Conservation (phyloP, 1,140 invertebrate species). For the Psilanteris sp. region DNA sequence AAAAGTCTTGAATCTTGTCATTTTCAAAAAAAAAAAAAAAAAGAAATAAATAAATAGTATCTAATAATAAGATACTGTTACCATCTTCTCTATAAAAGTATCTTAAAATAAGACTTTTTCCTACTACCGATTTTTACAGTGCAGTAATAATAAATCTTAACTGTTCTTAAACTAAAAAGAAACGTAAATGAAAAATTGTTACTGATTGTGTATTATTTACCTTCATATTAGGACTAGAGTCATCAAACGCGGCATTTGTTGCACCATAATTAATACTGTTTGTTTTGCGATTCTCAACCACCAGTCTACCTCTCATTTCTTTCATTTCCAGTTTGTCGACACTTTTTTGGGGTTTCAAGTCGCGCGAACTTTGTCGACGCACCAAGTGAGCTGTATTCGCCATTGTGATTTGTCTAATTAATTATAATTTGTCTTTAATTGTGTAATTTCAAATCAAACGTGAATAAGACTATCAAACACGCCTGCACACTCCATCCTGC, state of each 20-base stretch:
- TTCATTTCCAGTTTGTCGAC: slow-evolving; percentile 92
- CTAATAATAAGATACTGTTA: too few species aligned
- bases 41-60: too few species aligned
- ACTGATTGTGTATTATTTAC: too few species aligned
- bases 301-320: slow-evolving; percentile 89
- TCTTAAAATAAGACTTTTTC: too few species aligned
- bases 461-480: slow-evolving; percentile 54
- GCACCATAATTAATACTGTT: slow-evolving; percentile 87
- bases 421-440: slow-evolving; percentile 3
- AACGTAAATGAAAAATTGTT: too few species aligned
- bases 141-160: too few species aligned
- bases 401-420: slow-evolving; percentile 80
- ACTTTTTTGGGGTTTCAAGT: slow-evolving; percentile 89
- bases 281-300: slow-evolving; percentile 86
- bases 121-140: too few species aligned
- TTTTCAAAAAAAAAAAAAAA: too few species aligned
- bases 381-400: slow-evolving; percentile 93
- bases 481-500: slow-evolving; percentile 74
- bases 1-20: too few species aligned
- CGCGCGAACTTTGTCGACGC: slow-evolving; percentile 90
- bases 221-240: slow-evolving; percentile 85
- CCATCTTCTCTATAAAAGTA: too few species aligned
- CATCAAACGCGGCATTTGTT: slow-evolving; percentile 92
- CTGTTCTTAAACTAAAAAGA: too few species aligned
- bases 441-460: slow-evolving; percentile 65